Evolutionary conservation across 2,113 vertebrate genomes (phyloP).

Genomic region (Symphodus melops): DNA sequence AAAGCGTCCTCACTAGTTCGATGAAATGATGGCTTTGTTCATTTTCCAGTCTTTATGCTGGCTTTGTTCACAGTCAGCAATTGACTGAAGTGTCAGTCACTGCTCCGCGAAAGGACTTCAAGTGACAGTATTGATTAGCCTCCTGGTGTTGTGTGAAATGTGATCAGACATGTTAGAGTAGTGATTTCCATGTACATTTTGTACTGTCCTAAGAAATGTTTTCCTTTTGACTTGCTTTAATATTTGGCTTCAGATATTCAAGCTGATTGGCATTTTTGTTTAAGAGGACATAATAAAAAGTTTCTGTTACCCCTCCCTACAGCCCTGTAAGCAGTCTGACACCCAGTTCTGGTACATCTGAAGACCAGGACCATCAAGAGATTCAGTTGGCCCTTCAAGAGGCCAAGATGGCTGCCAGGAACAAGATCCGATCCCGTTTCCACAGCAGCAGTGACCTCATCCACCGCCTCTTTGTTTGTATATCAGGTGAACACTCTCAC

Average conservation of each 20-base stretch:
- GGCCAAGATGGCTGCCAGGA: constrained; percentile 87
- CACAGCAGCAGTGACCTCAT: constrained; percentile 96
- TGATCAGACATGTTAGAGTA: constrained; percentile 15
- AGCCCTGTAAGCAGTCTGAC: constrained; percentile 85
- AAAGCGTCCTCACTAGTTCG: background rate
- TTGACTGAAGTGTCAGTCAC: constrained; percentile 31
- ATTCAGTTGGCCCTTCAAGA: constrained; percentile 85
- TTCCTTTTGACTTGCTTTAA: background rate
- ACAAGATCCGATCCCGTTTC: constrained; percentile 95
- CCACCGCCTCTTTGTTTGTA: constrained; percentile 98
- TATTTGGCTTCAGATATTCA: background rate
- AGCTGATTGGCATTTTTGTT: no score
- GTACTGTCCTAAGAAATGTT: background rate
- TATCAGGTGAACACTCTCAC: constrained; percentile 88
- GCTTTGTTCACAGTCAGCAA: constrained; percentile 13
- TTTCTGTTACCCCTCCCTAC: background rate
- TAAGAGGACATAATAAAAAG: background rate
- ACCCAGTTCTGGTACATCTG: constrained; percentile 86
- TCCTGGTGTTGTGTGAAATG: constrained; percentile 9
- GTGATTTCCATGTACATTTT: background rate
- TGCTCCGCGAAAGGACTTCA: constrained; percentile 2
- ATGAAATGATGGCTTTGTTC: constrained; percentile 4
- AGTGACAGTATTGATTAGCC: constrained; percentile 15
- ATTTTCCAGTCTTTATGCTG: constrained; percentile 8
- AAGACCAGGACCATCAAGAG: constrained; percentile 85